These are phyloP conservation scores for Microplitis deprimator DNA, from an alignment of 2,888 invertebrate genomes.

Conservation along the genomic window DNA sequence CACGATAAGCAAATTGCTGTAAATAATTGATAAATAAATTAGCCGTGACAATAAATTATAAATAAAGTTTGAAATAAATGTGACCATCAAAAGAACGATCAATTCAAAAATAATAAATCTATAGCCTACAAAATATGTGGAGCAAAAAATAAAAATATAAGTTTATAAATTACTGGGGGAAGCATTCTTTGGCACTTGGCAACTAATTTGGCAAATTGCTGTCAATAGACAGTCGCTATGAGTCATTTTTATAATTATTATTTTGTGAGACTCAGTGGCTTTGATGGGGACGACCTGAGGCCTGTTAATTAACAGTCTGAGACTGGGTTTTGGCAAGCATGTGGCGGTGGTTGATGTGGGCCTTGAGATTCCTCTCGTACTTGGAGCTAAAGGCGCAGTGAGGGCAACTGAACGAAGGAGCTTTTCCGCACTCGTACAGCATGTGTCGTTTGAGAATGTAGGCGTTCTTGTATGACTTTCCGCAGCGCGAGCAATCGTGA, in stretches of 20 bases:
- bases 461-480: conserved; percentile 77
- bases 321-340: conserved; percentile 50
- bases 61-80: too few species aligned
- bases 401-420: conserved; percentile 70
- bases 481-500: conserved; percentile 74
- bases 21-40: too few species aligned
- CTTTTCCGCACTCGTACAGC: conserved; percentile 73
- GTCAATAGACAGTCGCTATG: neutral
- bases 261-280: neutral
- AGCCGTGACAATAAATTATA: too few species aligned
- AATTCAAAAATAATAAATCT: neutral
- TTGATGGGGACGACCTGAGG: conserved; percentile 50
- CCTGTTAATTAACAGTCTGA: conserved; percentile 58
- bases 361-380: conserved; percentile 70
- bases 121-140: neutral
- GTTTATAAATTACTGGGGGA: conserved; percentile 9
- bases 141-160: neutral
- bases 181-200: conserved; percentile 50
- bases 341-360: conserved; percentile 70
- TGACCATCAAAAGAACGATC: too few species aligned
- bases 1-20: neutral
- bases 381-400: conserved; percentile 71
- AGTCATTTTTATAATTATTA: conserved; percentile 23
- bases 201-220: conserved; percentile 27
- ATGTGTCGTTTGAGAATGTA: conserved; percentile 77